Evolutionary conservation across 2,888 invertebrate genomes (phyloP), one percentile per base, ranked within the genome.

Genomic region (Ormyrus labotus): DNA sequence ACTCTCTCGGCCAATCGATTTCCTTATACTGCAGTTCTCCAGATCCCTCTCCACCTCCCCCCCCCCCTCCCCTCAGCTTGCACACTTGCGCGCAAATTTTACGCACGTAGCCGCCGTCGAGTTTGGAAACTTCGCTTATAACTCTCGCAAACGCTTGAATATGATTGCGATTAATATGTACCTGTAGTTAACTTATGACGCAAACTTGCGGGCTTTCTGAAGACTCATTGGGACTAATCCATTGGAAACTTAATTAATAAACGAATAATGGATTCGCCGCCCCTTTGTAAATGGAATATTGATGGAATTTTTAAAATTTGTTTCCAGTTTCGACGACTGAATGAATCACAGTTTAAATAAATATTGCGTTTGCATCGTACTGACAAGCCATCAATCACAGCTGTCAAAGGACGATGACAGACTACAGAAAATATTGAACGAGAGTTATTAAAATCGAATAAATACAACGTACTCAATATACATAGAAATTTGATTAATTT

Each of bases 141-240:
- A 78, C 71, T 78, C 78, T 78, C 19, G 78, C 51, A 72, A 78
- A 78, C 78, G 78, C 48, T 78, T 79, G 79, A 79, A 79, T 79
- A 79, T 74, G 79, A 79, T 79, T 79, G 63, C 79, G 79, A 79
- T 79, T 79, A 79, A 79, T 34, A 34, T 79, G 79, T 79, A 78
- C 78, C 78, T 78, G 60, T 78, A 78, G 78, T 72, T 78, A 78
- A 78, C 71, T 78, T 78, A 78, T 67, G 78, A 72, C 11, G 51
- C 58, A 67, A 78, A 78, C 71, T 78, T 71, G 51, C 64, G 45
- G 45, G 77, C 70, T 63, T 69, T 77, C 55, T 64, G 48, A 77
- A 55, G 70, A 53, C 60, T 34, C 61, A 55, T 5, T 58, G 6
- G 47, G 71, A 53, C 72, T 65, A 78, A 78, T 78, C 60, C 65